Conservation (phyloP, 2,797 vertebrate species). For the Thalassophryne amazonica region DNA sequence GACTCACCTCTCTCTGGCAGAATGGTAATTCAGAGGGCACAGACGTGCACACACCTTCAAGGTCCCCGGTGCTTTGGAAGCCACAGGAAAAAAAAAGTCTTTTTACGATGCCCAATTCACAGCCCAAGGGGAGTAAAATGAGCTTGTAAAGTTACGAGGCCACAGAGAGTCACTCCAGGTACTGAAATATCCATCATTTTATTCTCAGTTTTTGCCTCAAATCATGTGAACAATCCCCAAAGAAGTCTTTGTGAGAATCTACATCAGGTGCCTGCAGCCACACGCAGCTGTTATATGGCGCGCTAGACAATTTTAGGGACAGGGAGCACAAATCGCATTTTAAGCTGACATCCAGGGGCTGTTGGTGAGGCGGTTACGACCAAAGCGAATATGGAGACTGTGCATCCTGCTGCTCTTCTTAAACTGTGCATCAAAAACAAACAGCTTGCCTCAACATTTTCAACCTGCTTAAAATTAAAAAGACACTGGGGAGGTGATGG, state of each 20-base stretch:
- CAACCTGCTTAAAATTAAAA: no score
- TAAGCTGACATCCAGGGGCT: conserved; percentile 52
- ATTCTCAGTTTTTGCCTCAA: conserved; percentile 34
- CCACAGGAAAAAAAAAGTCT: conserved; percentile 44
- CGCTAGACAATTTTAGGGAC: no score
- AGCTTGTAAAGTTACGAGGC: conserved; percentile 58
- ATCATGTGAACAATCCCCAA: conserved; percentile 43
- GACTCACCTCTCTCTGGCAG: conserved; percentile 16
- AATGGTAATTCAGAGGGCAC: conserved; percentile 42
- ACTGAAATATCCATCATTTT: conserved; percentile 58
- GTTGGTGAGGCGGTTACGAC: conserved; percentile 63
- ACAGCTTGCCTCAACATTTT: conserved; percentile 1
- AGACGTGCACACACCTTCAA: conserved; percentile 38
- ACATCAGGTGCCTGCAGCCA: conserved; percentile 54
- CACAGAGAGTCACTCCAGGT: conserved; percentile 39
- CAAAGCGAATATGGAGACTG: conserved; percentile 63
- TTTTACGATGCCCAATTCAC: conserved; percentile 60
- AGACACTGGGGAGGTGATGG: no score
- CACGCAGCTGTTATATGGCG: no score
- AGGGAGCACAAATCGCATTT: conserved; percentile 67
- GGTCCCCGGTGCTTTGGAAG: conserved; percentile 19
- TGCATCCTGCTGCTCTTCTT: conserved; percentile 41
- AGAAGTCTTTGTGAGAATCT: conserved; percentile 53
- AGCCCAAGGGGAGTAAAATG: conserved; percentile 41
- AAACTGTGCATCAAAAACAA: conserved; percentile 17